Evolutionary conservation across 2,888 invertebrate genomes (phyloP), one percentile per base, ranked within the genome.

Genomic region (Amblyjoppa fuscipennis): DNA sequence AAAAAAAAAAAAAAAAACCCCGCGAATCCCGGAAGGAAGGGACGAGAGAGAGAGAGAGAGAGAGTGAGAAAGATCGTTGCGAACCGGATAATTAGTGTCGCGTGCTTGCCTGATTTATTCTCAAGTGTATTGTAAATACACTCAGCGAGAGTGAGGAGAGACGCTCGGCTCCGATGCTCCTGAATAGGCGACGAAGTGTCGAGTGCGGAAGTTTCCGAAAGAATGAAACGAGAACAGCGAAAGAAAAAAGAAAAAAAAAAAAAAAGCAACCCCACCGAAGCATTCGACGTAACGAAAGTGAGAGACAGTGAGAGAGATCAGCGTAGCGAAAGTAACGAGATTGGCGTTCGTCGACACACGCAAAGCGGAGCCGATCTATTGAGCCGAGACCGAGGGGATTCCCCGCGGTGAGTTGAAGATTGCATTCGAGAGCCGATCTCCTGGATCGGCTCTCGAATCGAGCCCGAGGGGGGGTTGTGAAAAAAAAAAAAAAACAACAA

Each of bases 281-380:
- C 34, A 68, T 68, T 51, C 45, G 68, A 70, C 69, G 51, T 31
- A 7, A 25, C 53, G 73, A 34, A 38, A 73, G 66, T 75, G 69
- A 83, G 77, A 75, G 69, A 83, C 74, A 75, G 68, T 56, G 77
- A 81, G 66, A 79, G 70, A 76, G 77, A 75, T 75, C 77, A 79
- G 70, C 77, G 53, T 34, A 51, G 71, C 76, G 64, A 81, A 68
- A 81, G 73, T 75, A 84, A 84, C 59, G 73, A 81, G 81, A 84
- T 76, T 80, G 80, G 59, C 78, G 73, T 73, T 59, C 59, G 51
- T 77, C 59, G 64, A 70, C 79, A 28, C 53, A 6, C 11, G 6
- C 7, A n/a, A 31, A 56, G 9, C 69, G 38, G 16, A 61, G 59
- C 71, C 64, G 49, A 64, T 45, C 64, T 56, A 56, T 56, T 20